Conservation (phyloP, 2,113 vertebrate species). For the Agelaius phoeniceus region DNA sequence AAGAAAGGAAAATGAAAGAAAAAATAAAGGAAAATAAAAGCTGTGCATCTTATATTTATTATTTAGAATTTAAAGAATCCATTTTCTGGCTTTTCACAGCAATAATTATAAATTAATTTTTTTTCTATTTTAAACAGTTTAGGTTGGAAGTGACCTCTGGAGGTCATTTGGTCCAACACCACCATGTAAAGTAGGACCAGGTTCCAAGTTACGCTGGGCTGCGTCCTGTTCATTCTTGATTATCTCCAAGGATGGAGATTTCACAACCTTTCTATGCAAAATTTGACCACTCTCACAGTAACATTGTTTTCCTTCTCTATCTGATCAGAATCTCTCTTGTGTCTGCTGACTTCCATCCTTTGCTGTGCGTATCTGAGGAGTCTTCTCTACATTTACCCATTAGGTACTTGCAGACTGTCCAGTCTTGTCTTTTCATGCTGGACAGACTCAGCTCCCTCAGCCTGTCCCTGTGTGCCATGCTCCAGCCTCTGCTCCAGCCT, state of each 20-base stretch:
- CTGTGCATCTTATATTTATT: not conserved
- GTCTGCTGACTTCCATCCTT: not conserved
- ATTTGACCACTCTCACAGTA: not conserved
- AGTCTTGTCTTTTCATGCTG: not conserved
- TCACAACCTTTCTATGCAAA: not conserved
- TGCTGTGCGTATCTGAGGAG: not conserved
- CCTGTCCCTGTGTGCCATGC: not conserved
- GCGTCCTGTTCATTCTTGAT: fast-evolving
- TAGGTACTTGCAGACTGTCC: not conserved
- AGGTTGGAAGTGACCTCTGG: not conserved
- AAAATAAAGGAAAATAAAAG: not conserved
- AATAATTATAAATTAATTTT: not conserved
- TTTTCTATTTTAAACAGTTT: not conserved
- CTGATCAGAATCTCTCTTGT: not conserved
- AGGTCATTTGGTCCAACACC: not conserved
- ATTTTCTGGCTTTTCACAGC: not conserved
- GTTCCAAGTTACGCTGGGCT: not conserved
- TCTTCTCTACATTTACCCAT: fast-evolving
- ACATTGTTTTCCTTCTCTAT: not conserved
- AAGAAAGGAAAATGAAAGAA: not conserved
- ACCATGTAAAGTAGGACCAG: not conserved
- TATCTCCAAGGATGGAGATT: not conserved
- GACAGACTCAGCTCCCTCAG: not conserved
- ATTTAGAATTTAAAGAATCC: not conserved
- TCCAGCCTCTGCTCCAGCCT: not conserved